Base-by-base conservation (phyloP, 2,888 invertebrate genomes). In the Chironomus tentans region DNA sequence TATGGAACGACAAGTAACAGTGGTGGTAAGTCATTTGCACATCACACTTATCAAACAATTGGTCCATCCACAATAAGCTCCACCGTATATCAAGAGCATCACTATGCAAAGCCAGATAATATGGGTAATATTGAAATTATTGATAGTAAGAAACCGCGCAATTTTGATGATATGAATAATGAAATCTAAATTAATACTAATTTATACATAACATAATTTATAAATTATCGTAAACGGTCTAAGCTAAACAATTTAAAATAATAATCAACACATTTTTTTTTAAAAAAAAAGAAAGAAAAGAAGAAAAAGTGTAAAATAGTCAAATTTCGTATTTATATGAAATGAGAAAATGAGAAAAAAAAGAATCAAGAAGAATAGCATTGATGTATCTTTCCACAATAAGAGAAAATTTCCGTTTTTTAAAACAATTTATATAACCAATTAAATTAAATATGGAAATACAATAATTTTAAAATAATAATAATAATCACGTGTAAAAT, bases 61-160 rank as follows among this genome's bases (percentile, higher is more conserved):
- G 76, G 76, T 68, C 76, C 76, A n/a, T 56, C 68, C 13, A 69
- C 76, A 12, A 69, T 76, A 7, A 76, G 76, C 24, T 48, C 48
- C 0, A 46, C 68, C 4, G 21, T 68, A 12, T n/a, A 46, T 3
- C 76, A 68, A n/a, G 38, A 76, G 15, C 68, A 76, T 56, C 76
- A 76, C 28, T 69, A 76, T 15, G 50, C 68, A 15, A 76, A 76
- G 56, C 76, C 68, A n/a, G 76, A 76, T 56, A 76, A 76, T 18
- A 68, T 76, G 76, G 76, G 76, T 10, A 76, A 76, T 56, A 76
- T 76, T 68, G 76, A 76, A 76, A 76, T 76, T n/a, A 76, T 76
- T 48, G 56, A 68, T 18, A 69, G 56, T 50, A 76, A 76, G 18
- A 76, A 76, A 50, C 15, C 68, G 46, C 65, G 68, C 21, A 56